phyloP scores from a whole-genome alignment of 2,888 invertebrate species.

The Parelbella ahira region DNA sequence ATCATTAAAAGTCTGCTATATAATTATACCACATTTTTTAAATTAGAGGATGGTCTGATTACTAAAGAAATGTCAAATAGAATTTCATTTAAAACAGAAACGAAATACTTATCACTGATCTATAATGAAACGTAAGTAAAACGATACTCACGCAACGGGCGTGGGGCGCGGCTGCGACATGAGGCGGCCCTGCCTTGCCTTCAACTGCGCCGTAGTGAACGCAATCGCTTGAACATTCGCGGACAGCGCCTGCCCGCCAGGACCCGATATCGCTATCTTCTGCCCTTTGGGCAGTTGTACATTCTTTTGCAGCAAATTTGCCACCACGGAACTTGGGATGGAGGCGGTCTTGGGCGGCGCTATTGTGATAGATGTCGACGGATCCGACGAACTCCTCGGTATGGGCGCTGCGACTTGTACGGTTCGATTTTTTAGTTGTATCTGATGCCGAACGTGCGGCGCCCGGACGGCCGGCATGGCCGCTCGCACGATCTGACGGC shows the following conservation, averaged over 20 bases:
- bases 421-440: conserved; percentile 50
- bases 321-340: conserved; percentile 52
- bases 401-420: conserved; percentile 41
- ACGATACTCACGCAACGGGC: conserved; percentile 46
- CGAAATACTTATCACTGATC: too few relatives aligned
- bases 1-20: too few relatives aligned
- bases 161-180: conserved; percentile 45
- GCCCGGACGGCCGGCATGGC: conserved; percentile 40
- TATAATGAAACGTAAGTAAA: too few relatives aligned
- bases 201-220: conserved; percentile 54
- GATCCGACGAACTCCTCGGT: conserved; percentile 35
- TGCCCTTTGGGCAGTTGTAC: conserved; percentile 52
- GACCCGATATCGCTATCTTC: conserved; percentile 54
- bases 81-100: too few relatives aligned
- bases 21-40: too few relatives aligned
- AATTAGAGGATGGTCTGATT: too few relatives aligned
- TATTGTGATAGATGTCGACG: conserved; percentile 42
- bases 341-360: conserved; percentile 45
- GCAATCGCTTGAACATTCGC: conserved; percentile 63
- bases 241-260: conserved; percentile 45
- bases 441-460: conserved; percentile 49
- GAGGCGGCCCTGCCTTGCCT: conserved; percentile 52
- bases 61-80: too few relatives aligned
- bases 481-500: conserved; percentile 51
- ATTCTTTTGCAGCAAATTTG: conserved; percentile 53